A percentile compares a stretch with the other conserved stretches of the same genome.
Conservation (phyloP, 2,797 vertebrate genomes). For the Phyllotis vaccarum region DNA sequence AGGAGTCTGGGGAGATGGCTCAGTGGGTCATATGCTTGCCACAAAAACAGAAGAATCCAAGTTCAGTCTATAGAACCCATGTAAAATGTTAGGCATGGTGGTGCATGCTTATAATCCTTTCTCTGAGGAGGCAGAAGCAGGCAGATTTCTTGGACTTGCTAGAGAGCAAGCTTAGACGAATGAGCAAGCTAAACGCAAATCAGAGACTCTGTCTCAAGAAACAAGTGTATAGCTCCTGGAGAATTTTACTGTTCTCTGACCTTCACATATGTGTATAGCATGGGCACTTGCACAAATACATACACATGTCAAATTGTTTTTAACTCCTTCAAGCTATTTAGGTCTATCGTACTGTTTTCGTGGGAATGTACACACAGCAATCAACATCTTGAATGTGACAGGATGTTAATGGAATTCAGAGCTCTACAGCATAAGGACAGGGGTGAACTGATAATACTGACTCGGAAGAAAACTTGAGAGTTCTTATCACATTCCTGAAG, state of each 20-base stretch:
- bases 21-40: background rate
- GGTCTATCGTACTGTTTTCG: background rate
- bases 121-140: background rate
- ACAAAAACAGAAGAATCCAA: background rate
- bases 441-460: background rate
- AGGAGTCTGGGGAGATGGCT: background rate
- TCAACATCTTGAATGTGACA: background rate
- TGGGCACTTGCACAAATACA: background rate
- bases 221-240: background rate
- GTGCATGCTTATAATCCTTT: background rate
- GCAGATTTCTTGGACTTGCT: background rate
- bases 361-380: background rate
- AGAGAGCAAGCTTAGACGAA: background rate
- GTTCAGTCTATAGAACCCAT: background rate
- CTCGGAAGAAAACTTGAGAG: background rate
- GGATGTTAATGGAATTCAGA: background rate
- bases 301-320: background rate
- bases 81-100: background rate
- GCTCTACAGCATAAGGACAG: background rate
- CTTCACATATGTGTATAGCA: background rate
- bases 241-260: background rate
- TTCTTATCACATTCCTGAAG: slow-evolving; percentile 42
- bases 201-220: background rate
- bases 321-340: background rate
- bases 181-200: background rate